Percentiles rank a stretch among this genome's conserved stretches.
Evolutionary conservation across 2,888 invertebrate species (phyloP).

Genomic region (Platynereis dumerilii): DNA sequence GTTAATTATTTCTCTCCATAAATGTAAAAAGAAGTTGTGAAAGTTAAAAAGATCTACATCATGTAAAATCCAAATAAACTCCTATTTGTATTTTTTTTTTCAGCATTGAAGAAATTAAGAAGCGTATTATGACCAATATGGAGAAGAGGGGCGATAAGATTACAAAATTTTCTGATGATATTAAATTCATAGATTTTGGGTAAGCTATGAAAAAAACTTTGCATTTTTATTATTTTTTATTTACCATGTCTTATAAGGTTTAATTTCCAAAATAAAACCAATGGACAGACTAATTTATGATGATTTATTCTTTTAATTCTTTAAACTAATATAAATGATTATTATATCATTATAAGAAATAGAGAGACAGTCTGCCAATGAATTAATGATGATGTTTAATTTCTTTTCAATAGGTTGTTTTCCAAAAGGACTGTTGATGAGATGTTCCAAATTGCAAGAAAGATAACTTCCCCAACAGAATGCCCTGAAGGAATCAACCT

Average conservation of each 20-base stretch:
- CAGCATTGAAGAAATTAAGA: constrained; percentile 31
- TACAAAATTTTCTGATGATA: constrained; percentile 44
- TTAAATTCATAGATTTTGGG: constrained; percentile 49
- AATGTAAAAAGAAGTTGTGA: too few relatives aligned
- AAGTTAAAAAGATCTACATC: too few relatives aligned
- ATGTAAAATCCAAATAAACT: too few relatives aligned
- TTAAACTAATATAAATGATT: background rate
- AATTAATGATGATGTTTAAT: background rate
- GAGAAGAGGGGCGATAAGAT: constrained; percentile 46
- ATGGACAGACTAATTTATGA: too few relatives aligned
- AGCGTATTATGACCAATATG: constrained; percentile 38
- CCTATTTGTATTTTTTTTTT: constrained; percentile 11
- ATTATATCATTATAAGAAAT: background rate
- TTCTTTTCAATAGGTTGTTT: constrained; percentile 43
- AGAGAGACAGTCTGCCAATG: too few relatives aligned
- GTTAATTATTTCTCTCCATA: too few relatives aligned
- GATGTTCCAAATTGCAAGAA: constrained; percentile 43
- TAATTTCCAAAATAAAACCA: too few relatives aligned
- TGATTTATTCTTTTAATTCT: too few relatives aligned
- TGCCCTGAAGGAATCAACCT: constrained; percentile 42
- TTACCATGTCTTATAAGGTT: background rate
- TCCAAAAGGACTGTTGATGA: constrained; percentile 45
- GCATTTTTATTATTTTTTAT: background rate
- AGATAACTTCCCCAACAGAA: constrained; percentile 39
- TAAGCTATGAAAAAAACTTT: constrained; percentile 28